Base-by-base conservation (phyloP, 1,140 invertebrate species). In the Phthorimaea operculella region DNA sequence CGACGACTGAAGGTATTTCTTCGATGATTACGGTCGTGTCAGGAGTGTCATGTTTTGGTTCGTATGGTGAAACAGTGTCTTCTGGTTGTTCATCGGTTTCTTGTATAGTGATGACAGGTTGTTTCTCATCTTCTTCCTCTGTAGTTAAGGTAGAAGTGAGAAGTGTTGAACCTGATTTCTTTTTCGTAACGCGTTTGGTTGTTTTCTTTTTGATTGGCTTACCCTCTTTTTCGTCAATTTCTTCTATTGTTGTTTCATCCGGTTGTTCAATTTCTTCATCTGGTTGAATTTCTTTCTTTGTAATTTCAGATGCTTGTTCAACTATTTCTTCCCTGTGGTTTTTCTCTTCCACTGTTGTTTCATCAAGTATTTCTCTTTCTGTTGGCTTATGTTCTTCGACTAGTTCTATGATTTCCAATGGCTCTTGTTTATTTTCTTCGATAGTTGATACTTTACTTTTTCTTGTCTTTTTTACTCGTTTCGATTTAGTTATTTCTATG, bases 81-180 rank as follows among this genome's bases (percentile, higher is more conserved):
- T 57, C 71, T 10, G 62, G 57, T 4, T 39, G 18, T 66, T 66
- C 58, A 39, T 73, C 52, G 49, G 74, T 72, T 36, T 72, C 55
- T n/a, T 48, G 52, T 52, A 59, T 57, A 8, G 70, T 74, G 11
- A 64, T 77, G 50, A 82, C 60, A 5, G 83, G 81, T 39, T 66
- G 57, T 62, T 86, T 79, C 33, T 80, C 79, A 53, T 86, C 82
- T 68, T 87, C 83, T 70, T 87, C 76, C 48, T 86, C 65, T 16
- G 86, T 85, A n/a, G 82, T 76, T 53, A 86, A 82, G 76, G 87
- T 83, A 1, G 52, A 60, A 11, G 47, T 89, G 15, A 68, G 74
- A 75, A 88, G 89, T 17, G 60, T 61, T 9, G 74, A 61, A 45
- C 14, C 42, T n/a, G 8, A 10, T n/a, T 45, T 15, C 14, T 45